These are phyloP conservation scores for Notarius quadriscutis DNA, from an alignment of 2,113 vertebrate species.

Conservation along the genomic window DNA sequence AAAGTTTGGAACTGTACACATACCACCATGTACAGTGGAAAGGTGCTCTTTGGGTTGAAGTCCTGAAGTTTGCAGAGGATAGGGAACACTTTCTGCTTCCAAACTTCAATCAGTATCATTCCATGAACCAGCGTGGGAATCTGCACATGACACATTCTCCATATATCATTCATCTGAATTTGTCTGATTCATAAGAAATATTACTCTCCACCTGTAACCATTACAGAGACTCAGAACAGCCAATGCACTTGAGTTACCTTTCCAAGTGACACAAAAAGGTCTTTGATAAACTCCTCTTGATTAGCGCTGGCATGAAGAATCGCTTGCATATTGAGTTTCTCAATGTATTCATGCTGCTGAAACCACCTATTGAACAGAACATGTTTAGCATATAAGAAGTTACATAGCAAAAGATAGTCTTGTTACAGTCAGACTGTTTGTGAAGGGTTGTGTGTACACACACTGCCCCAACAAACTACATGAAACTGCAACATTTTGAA, in stretches of 20 bases:
- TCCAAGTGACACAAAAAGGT: constrained; percentile 79
- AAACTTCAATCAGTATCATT: constrained; percentile 87
- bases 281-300: constrained; percentile 85
- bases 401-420: background rate
- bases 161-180: background rate
- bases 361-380: constrained; percentile 79
- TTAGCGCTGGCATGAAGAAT: constrained; percentile 80
- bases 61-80: constrained; percentile 86
- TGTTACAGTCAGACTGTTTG: background rate
- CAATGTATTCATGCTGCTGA: constrained; percentile 84
- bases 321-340: constrained; percentile 94
- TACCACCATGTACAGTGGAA: constrained; percentile 93
- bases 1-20: constrained; percentile 61
- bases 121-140: constrained; percentile 82
- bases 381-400: background rate
- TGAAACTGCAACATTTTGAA: background rate
- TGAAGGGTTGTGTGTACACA: background rate
- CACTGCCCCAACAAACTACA: background rate
- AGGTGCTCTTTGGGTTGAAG: constrained; percentile 85
- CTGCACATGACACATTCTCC: constrained; percentile 62
- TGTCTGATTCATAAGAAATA: background rate
- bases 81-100: constrained; percentile 92
- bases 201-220: background rate
- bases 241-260: constrained; percentile 75
- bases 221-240: background rate